Evolutionary conservation across 2,113 vertebrate genomes (phyloP), one percentile per base, ranked within the genome.

Genomic region (Connochaetes taurinus): DNA sequence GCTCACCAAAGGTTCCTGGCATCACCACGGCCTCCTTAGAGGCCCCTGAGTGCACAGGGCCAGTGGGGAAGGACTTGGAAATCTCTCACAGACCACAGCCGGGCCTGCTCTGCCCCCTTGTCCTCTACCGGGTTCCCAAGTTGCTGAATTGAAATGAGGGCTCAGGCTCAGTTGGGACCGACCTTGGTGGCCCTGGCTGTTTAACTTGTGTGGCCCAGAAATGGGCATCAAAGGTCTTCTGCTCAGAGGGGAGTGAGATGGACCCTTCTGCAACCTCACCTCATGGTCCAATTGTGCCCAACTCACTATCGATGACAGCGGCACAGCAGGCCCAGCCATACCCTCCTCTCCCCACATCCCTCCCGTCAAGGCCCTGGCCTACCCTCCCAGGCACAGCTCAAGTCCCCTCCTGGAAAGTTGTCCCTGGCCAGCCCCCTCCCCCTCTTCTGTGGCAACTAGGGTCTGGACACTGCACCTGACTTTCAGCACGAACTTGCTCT

Each of bases 271-370:
- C 47, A 17, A 6, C 25, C 47, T 58, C n/a, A 4, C n/a, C 17
- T 67, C 57, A n/a, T 9, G 4, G 50, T 29, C 43, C 58, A 21
- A 0, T n/a, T 4, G 6, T 8, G 7, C 17, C 71, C 29, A 23
- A 31, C 45, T 31, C 3, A 3, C n/a, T 58, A 3, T 16, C 3
- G 10, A 27, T 1, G n/a, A 43, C 5, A 16, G 33, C 0, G 3
- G 36, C 31, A 0, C 9, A 17, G 58, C 5, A 4, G 76, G 17
- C 43, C 11, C 40, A 21, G 74, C 71, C 16, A 53, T 25, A 25
- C 16, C 29, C 19, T 62, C 53, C 31, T 67, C 17, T 7, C 5
- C 31, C 21, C 7, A 86, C 9, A 15, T 4, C 19, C 12, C 19
- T 50, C 50, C 43, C 0, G 2, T n/a, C 27, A 87, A 53, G 23